phyloP scores from a whole-genome alignment of 1,140 invertebrate genomes.

The Tetragnatha versicolor region DNA sequence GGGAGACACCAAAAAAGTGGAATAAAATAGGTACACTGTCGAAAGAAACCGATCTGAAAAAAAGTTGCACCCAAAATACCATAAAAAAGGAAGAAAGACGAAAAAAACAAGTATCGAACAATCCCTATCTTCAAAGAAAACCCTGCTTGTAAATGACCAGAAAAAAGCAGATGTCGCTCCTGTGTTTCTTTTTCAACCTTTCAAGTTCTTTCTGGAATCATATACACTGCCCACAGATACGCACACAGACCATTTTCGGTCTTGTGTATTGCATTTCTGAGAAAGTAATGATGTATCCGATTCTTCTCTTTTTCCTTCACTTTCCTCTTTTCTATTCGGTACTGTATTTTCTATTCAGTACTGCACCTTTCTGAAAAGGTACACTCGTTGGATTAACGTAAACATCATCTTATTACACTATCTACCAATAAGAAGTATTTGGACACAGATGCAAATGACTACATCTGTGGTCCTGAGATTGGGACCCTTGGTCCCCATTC shows the following conservation, averaged over 20 bases:
- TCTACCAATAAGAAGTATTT: neutral
- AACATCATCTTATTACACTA: neutral
- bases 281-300: constrained; percentile 47
- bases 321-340: neutral
- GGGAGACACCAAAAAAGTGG: no score
- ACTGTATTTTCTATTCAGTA: no score
- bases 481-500: no score
- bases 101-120: constrained; percentile 11
- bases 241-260: constrained; percentile 42
- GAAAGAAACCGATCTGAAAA: neutral
- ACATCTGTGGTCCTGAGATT: neutral
- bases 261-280: constrained; percentile 41
- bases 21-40: no score
- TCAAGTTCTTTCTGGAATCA: constrained; percentile 32
- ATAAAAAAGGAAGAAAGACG: constrained; percentile 29
- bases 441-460: neutral
- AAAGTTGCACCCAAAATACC: neutral
- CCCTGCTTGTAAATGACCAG: constrained; percentile 31
- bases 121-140: constrained; percentile 49
- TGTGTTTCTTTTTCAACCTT: constrained; percentile 7
- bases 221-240: constrained; percentile 22
- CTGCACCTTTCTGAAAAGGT: no score
- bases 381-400: no score
- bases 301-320: neutral
- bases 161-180: neutral